These are phyloP conservation scores for Squalus acanthias DNA, from an alignment of 2,797 vertebrate genomes.

Conservation along the genomic window DNA sequence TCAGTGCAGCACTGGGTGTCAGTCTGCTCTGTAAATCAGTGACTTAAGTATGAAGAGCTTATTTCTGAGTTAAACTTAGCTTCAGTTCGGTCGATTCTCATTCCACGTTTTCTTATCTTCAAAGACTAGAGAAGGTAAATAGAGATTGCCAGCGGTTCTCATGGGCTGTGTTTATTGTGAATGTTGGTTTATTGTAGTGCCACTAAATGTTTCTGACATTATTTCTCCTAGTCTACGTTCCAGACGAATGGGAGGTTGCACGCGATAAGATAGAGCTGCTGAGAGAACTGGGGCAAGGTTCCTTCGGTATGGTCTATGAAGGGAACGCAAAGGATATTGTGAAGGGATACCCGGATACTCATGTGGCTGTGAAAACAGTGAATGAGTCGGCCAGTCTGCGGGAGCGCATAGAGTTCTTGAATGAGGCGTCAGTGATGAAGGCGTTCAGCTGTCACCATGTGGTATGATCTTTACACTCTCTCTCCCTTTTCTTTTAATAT, in stretches of 20 bases:
- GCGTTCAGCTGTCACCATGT: constrained; percentile 96
- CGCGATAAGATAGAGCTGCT: constrained; percentile 85
- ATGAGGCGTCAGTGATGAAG: constrained; percentile 97
- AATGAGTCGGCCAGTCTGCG: constrained; percentile 90
- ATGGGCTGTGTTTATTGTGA: neutral
- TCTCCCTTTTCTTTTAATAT: too few relatives aligned
- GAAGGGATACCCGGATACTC: constrained; percentile 81
- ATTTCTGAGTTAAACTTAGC: neutral
- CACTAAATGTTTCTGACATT: constrained; percentile 38
- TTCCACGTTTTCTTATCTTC: neutral
- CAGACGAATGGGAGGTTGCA: constrained; percentile 92
- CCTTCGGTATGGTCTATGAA: constrained; percentile 97
- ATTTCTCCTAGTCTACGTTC: constrained; percentile 73
- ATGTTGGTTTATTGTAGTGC: neutral
- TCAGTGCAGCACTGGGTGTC: neutral
- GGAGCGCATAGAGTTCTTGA: constrained; percentile 94
- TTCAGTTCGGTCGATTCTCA: neutral
- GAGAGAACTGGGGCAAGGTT: constrained; percentile 88
- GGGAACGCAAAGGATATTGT: constrained; percentile 86
- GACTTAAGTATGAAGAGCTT: neutral
- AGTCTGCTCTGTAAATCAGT: neutral
- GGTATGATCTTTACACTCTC: constrained; percentile 60
- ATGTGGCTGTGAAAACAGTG: constrained; percentile 90
- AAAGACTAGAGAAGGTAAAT: neutral
- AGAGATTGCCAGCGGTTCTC: neutral